Evolutionary conservation across 2,113 vertebrate species (phyloP).

Genomic region (Paratilapia polleni): DNA sequence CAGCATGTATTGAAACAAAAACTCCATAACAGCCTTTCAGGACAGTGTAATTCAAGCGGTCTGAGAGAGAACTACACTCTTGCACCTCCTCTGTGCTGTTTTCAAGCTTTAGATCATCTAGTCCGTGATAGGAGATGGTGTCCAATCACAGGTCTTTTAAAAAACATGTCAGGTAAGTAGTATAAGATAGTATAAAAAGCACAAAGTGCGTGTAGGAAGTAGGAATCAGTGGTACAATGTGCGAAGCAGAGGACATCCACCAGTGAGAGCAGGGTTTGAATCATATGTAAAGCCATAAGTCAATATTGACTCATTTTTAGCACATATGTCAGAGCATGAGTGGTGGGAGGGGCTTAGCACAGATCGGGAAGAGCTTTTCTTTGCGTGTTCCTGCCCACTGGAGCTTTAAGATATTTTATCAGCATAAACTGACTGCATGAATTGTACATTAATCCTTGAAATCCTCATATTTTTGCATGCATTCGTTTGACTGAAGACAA

Average conservation of each 20-base stretch:
- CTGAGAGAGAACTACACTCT: background rate
- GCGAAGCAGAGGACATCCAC: background rate
- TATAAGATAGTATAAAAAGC: background rate
- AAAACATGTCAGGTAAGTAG: background rate
- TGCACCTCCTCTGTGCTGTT: background rate
- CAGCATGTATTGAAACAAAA: background rate
- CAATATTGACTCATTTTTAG: background rate
- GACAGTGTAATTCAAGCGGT: background rate
- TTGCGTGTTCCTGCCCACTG: background rate
- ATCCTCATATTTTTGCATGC: background rate
- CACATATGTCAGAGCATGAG: background rate
- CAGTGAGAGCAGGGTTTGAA: background rate
- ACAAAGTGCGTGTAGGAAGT: background rate
- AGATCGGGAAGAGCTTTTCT: background rate
- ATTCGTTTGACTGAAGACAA: background rate
- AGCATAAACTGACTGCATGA: background rate
- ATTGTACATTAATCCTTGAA: background rate
- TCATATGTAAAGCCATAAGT: conserved; percentile 7
- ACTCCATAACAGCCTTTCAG: too few relatives aligned
- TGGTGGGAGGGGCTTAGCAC: background rate
- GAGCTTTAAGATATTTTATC: background rate
- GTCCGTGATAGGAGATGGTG: too few relatives aligned
- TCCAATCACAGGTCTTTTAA: background rate
- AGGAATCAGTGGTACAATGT: background rate
- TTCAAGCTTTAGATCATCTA: too few relatives aligned